Percentiles rank a stretch among this genome's conserved stretches.
Conservation (phyloP, 1,140 invertebrate genomes). For the Globodera ellingtonae region DNA sequence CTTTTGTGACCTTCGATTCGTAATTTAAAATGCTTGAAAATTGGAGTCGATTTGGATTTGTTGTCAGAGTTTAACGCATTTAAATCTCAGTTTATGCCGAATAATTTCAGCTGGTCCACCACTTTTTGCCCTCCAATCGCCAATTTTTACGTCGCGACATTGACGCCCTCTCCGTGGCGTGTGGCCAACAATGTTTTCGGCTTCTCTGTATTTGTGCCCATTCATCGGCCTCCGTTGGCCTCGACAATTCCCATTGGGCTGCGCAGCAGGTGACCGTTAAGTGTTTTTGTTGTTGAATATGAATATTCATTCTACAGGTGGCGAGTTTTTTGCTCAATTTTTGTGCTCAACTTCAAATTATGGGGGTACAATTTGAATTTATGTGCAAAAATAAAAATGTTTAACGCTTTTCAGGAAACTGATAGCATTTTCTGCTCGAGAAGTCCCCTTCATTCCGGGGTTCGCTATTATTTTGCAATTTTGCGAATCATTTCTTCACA, state of each 20-base stretch:
- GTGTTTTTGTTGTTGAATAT: neutral
- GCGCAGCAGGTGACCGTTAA: neutral
- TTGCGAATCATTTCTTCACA: conserved; percentile 18
- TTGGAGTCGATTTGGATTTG: too few species aligned
- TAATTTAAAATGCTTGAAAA: too few species aligned
- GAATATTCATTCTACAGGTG: neutral
- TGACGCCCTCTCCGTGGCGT: neutral
- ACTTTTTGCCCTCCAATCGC: conserved; percentile 21
- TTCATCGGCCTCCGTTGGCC: conserved; percentile 15
- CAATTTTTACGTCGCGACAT: conserved; percentile 7
- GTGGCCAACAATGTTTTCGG: conserved; percentile 13
- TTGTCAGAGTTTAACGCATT: too few species aligned
- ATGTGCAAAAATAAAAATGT: neutral
- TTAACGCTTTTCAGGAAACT: neutral
- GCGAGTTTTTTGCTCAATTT: conserved; percentile 12
- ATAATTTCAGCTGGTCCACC: neutral
- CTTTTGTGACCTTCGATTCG: too few species aligned
- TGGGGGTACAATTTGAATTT: neutral
- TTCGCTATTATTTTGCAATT: conserved; percentile 13
- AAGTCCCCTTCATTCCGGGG: neutral
- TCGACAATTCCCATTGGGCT: conserved; percentile 14
- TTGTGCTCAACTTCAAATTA: conserved; percentile 10
- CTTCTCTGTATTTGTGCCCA: neutral
- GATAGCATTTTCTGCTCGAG: conserved; percentile 15
- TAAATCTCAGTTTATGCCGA: too few species aligned